Conservation (phyloP, 1,140 invertebrate species). For the Leguminivora glycinivorella region DNA sequence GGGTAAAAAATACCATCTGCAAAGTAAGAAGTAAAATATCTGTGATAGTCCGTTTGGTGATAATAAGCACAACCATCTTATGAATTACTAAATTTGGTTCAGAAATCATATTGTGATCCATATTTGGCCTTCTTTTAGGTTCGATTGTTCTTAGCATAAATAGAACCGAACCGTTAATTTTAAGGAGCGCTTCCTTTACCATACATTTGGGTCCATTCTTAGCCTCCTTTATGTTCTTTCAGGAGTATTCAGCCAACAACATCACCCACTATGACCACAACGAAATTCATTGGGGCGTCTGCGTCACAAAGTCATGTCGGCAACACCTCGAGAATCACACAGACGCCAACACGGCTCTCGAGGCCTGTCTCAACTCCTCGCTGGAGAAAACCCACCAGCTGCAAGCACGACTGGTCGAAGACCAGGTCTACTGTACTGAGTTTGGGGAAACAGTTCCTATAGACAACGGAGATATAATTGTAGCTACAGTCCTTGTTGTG, state of each 20-base stretch:
- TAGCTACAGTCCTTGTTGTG: background rate
- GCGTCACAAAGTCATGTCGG: constrained; percentile 41
- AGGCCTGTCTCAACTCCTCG: constrained; percentile 6
- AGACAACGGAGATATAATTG: background rate
- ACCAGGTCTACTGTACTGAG: background rate
- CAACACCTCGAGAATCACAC: background rate
- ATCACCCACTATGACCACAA: constrained; percentile 62
- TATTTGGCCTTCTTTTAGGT: too few species aligned
- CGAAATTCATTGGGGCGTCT: constrained; percentile 60
- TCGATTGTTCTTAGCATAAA: too few species aligned
- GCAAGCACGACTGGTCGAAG: background rate
- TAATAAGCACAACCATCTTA: too few species aligned
- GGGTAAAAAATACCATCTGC: too few species aligned
- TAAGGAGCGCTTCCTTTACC: too few species aligned
- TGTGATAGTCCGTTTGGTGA: too few species aligned
- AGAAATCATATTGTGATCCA: too few species aligned
- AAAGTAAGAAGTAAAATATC: too few species aligned
- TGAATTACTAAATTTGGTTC: too few species aligned
- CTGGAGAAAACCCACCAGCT: background rate
- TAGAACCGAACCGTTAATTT: too few species aligned
- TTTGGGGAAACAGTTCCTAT: background rate
- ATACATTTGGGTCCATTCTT: too few species aligned
- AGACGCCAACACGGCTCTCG: background rate
- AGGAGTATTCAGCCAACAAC: constrained; percentile 33
- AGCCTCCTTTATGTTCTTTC: background rate